Base-by-base conservation (phyloP, 2,797 vertebrate species). In the Craterocephalus amniculus region DNA sequence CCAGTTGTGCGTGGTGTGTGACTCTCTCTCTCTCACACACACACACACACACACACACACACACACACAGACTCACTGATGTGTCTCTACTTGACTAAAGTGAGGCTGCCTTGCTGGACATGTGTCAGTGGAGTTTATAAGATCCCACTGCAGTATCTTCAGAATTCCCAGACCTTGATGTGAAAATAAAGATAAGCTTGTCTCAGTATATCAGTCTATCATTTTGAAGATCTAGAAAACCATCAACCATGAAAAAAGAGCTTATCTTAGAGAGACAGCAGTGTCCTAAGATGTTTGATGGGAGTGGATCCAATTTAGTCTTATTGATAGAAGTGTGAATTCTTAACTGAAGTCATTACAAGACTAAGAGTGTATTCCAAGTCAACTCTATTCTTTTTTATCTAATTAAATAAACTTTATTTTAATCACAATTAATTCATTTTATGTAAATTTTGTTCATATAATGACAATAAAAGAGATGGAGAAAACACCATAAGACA, bases 51-150 rank as follows among this genome's bases (percentile, higher is more conserved):
- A n/a, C n/a, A n/a, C n/a, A n/a, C n/a, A n/a, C n/a, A n/a, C n/a
- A n/a, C n/a, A 71, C 52, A 43, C 36, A 2, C 43, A 63, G 34
- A 40, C 31, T 12, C 35, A 38, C 11, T 20, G 35, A 62, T 40
- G 29, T 60, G 43, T 79, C 63, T 52, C 45, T 35, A 22, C 49
- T 38, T 4, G n/a, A 61, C 27, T 32, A 43, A 14, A n/a, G 8
- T 12, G 32, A 56, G 24, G 31, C 31, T 20, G 24, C 1, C 6
- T 14, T n/a, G 20, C 32, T 26, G 40, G 56, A 43, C 2, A 1
- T 12, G 40, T 70, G 26, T 65, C 55, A 4, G 10, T 31, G 57
- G n/a, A 11, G n/a, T 63, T 72, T 68, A 26, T 69, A 26, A 62
- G 40, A 58, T 79, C 45, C n/a, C 0, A 14, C 26, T 72, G 55